A percentile compares a stretch with the other conserved stretches of the same genome.
phyloP scores from a whole-genome alignment of 2,888 invertebrate species.

The Lasioglossum pauxillum region DNA sequence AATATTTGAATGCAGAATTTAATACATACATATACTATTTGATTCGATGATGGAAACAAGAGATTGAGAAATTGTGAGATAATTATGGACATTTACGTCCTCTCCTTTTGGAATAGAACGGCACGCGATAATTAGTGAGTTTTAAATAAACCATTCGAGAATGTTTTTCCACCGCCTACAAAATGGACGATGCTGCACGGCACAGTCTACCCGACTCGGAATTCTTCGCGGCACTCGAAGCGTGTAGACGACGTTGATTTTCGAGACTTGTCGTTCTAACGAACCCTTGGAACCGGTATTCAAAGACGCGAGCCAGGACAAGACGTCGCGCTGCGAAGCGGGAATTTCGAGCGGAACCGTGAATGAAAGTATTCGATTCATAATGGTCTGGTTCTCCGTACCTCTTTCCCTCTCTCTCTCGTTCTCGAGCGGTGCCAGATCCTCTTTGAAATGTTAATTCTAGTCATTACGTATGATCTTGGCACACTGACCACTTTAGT shows the following conservation, averaged over 20 bases:
- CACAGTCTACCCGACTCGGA: not conserved
- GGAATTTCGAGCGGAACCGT: slow-evolving; percentile 21
- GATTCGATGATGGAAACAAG: too few species aligned
- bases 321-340: not conserved
- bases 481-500: slow-evolving; percentile 65
- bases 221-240: not conserved
- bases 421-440: slow-evolving; percentile 38
- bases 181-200: not conserved
- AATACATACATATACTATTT: too few species aligned
- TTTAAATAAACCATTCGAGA: not conserved
- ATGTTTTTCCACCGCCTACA: not conserved
- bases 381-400: slow-evolving; percentile 37
- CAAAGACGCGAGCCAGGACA: not conserved
- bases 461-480: slow-evolving; percentile 67
- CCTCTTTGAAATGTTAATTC: slow-evolving; percentile 64
- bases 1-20: too few species aligned
- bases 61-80: too few species aligned
- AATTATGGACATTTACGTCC: too few species aligned
- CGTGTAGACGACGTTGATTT: not conserved
- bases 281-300: not conserved
- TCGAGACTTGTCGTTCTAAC: not conserved
- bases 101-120: not conserved
- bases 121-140: not conserved
- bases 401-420: not conserved
- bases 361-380: slow-evolving; percentile 66